These are phyloP conservation scores for Punctoribates punctum DNA, from an alignment of 2,888 invertebrate genomes.

Conservation along the genomic window DNA sequence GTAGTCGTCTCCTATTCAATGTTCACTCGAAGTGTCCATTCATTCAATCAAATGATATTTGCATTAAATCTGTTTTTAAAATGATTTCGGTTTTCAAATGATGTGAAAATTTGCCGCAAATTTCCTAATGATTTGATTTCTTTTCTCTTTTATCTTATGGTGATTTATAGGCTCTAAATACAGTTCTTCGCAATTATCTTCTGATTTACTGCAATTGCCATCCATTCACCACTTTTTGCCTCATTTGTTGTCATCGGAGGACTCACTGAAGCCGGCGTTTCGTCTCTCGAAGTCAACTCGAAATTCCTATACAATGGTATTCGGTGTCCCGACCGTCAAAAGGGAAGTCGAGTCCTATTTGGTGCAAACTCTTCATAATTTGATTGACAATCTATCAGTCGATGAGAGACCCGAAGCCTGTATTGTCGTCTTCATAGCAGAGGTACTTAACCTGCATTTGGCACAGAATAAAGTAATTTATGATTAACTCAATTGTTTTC, in stretches of 20 bases:
- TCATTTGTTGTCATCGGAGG: constrained; percentile 73
- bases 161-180: neutral
- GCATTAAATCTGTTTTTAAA: neutral
- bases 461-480: neutral
- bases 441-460: constrained; percentile 53
- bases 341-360: constrained; percentile 83
- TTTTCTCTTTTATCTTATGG: neutral
- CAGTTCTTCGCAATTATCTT: constrained; percentile 38
- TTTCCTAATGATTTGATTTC: neutral
- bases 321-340: constrained; percentile 85
- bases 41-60: constrained; percentile 24
- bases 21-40: neutral
- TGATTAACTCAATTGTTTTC: neutral
- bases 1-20: neutral
- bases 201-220: constrained; percentile 62
- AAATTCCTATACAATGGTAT: constrained; percentile 67
- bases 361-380: constrained; percentile 74
- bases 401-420: constrained; percentile 71
- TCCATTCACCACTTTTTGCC: constrained; percentile 81
- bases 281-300: constrained; percentile 34
- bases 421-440: constrained; percentile 81
- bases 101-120: neutral
- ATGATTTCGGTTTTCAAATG: neutral
- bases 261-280: constrained; percentile 72
- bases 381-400: constrained; percentile 71